Percentiles rank a stretch among this genome's conserved stretches.
Evolutionary conservation across 2,888 invertebrate genomes (phyloP).

Genomic region (Ernsta delagoae): DNA sequence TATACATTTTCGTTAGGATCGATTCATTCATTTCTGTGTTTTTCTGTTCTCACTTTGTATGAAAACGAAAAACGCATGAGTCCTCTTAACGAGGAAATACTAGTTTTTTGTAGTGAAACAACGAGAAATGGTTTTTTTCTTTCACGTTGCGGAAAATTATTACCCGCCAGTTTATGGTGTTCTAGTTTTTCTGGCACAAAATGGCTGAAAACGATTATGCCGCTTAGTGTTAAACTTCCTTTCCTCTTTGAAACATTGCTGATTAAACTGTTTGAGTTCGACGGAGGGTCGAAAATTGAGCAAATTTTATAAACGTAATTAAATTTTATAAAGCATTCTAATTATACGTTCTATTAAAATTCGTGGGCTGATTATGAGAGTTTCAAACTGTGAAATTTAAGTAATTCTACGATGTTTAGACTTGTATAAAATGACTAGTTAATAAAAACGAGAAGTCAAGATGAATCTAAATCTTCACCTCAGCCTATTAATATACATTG

Average conservation of each 20-base stretch:
- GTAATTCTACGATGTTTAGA: too few relatives aligned
- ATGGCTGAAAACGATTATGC: slow-evolving; percentile 3
- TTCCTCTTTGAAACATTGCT: neutral
- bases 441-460: too few relatives aligned
- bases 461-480: too few relatives aligned
- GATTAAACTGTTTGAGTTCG: neutral
- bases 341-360: neutral
- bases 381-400: too few relatives aligned
- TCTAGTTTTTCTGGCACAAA: slow-evolving; percentile 21
- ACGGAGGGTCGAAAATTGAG: neutral
- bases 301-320: neutral
- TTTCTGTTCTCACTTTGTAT: too few relatives aligned
- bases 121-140: slow-evolving; percentile 19
- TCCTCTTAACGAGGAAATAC: slow-evolving; percentile 33
- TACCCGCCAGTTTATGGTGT: slow-evolving; percentile 16
- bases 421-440: too few relatives aligned
- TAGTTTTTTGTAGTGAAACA: slow-evolving; percentile 25
- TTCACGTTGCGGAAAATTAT: slow-evolving; percentile 23
- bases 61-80: too few relatives aligned
- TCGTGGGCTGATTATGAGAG: too few relatives aligned
- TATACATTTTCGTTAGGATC: too few relatives aligned
- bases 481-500: too few relatives aligned
- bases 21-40: too few relatives aligned
- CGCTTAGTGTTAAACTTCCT: neutral
- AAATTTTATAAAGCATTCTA: neutral